A percentile compares a stretch with the other conserved stretches of the same genome.
These are phyloP conservation scores for Amphipoea oculea DNA, from an alignment of 2,888 invertebrate species.

Conservation along the genomic window DNA sequence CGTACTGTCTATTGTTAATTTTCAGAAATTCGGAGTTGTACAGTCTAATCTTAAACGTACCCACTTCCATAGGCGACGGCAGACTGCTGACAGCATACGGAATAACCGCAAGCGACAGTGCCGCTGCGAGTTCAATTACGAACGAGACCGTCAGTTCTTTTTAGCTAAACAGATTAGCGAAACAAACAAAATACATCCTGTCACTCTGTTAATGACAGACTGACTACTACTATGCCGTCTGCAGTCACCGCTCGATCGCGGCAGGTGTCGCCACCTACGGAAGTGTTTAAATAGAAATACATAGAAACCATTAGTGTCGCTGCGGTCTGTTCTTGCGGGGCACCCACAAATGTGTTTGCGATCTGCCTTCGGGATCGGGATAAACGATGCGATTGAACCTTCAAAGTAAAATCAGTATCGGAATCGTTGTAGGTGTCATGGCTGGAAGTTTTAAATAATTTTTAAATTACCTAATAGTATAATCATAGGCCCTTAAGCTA, in stretches of 20 bases:
- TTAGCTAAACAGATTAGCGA: no score
- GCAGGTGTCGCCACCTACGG: neutral
- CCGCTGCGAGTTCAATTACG: neutral
- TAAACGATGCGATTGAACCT: neutral
- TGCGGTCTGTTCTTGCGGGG: neutral
- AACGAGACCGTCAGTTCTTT: neutral
- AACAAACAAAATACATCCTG: neutral
- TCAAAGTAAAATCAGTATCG: neutral
- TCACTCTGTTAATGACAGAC: neutral
- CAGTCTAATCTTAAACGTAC: neutral
- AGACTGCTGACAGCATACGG: neutral
- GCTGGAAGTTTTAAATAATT: neutral
- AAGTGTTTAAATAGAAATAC: neutral
- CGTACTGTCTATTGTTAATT: neutral
- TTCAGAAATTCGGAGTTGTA: neutral
- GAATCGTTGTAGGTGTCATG: neutral
- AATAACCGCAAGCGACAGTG: neutral
- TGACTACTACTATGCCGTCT: no score
- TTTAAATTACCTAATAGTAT: neutral
- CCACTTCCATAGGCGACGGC: neutral
- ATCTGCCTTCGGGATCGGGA: neutral
- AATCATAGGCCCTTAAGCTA: neutral
- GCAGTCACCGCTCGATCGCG: neutral
- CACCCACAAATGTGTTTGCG: neutral
- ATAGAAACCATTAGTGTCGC: neutral